Base-by-base conservation (phyloP, 2,113 vertebrate genomes). In the Myiagra hebetior region DNA sequence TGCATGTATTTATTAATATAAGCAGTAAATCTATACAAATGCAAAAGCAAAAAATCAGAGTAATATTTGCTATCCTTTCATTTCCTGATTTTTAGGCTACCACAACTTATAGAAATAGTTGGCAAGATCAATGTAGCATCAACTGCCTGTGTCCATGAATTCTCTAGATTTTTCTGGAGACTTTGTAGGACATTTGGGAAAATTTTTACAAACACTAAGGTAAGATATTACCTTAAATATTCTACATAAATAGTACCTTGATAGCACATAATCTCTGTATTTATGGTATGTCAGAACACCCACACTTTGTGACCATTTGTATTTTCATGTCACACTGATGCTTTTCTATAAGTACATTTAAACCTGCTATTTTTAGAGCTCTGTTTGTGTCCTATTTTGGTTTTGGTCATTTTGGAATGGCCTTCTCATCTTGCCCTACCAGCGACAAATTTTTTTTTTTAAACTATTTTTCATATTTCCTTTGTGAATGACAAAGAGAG, bases 171-270 rank as follows among this genome's bases (percentile, higher is more conserved):
- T 98, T 99, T 99, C 98, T 99, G 99, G 99, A 98, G 99, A 78
- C 98, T 99, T 85, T 99, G 99, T 98, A 98, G 99, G 94, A 99
- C 99, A 15, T 99, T 99, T 94, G 99, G 99, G 88, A 99, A 99
- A 97, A 99, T 99, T 93, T 99, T 99, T 97, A 99, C 99, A 49
- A 99, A 99, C 98, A 98, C 99, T 96, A 99, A 99, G 99, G 99
- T 99, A 98, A 94, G 92, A 30, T 47, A 94, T 18, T 83, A 53
- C n/a, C 55, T 92, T 37, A 77, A 84, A 67, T 73, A 46, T 21
- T 53, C 16, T 42, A 37, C 4, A 8, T 18, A 55, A 35, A 44
- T 3, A 27, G 6, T 59, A 19, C 27, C 3, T 26, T 46, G 67
- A 13, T 78, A n/a, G 27, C 28, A 30, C 11, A 10, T 41, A 37